Evolutionary conservation across 2,113 vertebrate genomes (phyloP), one percentile per base, ranked within the genome.

Genomic region (Neodontobutis hainanensis): DNA sequence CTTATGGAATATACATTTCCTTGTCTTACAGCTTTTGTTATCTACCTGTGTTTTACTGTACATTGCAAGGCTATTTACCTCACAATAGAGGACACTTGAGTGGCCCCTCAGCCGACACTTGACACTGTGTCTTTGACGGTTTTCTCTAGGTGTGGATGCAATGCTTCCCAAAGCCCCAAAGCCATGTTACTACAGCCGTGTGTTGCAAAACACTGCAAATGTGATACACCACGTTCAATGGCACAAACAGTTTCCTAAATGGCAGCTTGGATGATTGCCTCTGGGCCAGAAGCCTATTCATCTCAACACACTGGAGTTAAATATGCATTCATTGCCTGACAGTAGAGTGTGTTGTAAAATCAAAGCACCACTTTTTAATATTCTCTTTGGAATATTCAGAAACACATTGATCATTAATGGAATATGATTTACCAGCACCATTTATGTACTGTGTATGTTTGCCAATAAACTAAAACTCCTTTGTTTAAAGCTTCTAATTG

Each of bases 71-170:
- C 16, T 75, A 69, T 75, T 63, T 19, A 69, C 52, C 43, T 46
- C 12, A 85, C 81, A 81, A 80, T 68, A 35, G 60, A 12, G 15
- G 72, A 73, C 75, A 74, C 62, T 75, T 58, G 65, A 81, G 73
- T 67, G 68, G 70, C 52, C 57, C 74, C 38, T 82, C 72, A 67
- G 63, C 6, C 32, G 73, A 65, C 59, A 76, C 79, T 68, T 69
- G 63, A 83, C 70, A 78, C 67, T 64, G 47, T 0, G 5, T 64
- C 40, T 76, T 59, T 72, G 66, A 69, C 63, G 52, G 61, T 57
- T 62, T 58, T 57, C 52, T 58, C 68, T 76, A 32, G 61, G 42
- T 59, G 15, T 19, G 52, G 11, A 19, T 61, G 57, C 15, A 55
- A 62, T 50, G 67, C 63, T 38, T 70, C 70, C 42, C 2, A 8